Base-by-base conservation (phyloP, 2,113 vertebrate species). In the Agelaius phoeniceus region DNA sequence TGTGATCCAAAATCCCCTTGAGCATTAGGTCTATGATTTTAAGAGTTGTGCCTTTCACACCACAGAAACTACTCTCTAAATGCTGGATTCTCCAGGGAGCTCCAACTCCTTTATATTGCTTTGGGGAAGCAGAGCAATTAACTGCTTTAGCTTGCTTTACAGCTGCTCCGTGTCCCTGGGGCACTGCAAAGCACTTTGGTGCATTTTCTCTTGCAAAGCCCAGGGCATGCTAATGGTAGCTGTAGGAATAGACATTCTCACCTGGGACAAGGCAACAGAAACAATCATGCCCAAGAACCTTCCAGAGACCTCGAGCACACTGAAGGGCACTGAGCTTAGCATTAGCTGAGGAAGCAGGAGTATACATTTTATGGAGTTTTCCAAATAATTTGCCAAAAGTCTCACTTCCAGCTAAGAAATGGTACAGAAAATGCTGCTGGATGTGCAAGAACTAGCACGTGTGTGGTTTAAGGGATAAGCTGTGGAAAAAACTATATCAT, bases 341-440 rank as follows among this genome's bases (percentile, higher is more conserved):
- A 62, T 80, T 84, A 90, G 9, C 23, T 62, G 49, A 31, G 46
- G 59, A 85, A 83, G 58, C 7, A 23, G 37, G 27, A 80, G n/a
- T 59, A 67, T 55, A 31, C 67, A 46, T 91, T 83, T 89, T 73
- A 88, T 44, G 20, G 35, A 77, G 2, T 90, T 97, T 95, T 96
- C 96, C 91, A 93, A 83, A 90, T 77, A 80, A 91, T 86, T 90
- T 95, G 93, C 94, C 87, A 97, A 33, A 94, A 91, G 21, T 97
- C 90, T 90, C 87, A 74, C 89, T 96, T 96, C 67, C 51, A 80
- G 17, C 55, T 89, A 77, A 90, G 65, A 91, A 86, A 8, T 55
- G 48, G n/a, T 84, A 71, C 15, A 43, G 51, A 88, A 87, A 96
- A 88, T 71, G 39, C 19, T 93, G 27, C 51, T 91, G 78, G 84